Evolutionary conservation across 2,797 vertebrate genomes (phyloP).

Genomic region (Eulemur albifrons): DNA sequence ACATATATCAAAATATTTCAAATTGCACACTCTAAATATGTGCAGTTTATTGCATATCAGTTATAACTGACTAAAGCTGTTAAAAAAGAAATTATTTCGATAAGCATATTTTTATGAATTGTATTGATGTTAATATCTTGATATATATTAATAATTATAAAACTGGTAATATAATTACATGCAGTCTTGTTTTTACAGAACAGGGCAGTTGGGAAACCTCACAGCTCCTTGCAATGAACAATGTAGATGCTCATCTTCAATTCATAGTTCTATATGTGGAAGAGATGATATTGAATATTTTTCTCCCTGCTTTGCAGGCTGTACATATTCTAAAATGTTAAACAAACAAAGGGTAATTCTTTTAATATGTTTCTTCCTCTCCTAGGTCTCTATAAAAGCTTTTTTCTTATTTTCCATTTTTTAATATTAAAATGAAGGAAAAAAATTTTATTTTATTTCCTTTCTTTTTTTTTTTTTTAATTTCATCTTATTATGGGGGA

Average conservation of each 20-base stretch:
- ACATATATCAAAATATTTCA: not conserved
- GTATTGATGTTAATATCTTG: not conserved
- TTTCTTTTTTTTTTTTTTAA: too few species aligned
- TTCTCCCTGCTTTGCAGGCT: slow-evolving; percentile 76
- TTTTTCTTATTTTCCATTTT: not conserved
- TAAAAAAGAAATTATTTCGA: not conserved
- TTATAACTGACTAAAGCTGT: not conserved
- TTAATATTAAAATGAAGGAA: not conserved
- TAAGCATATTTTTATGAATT: not conserved
- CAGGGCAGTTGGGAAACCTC: slow-evolving; percentile 54
- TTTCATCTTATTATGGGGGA: too few species aligned
- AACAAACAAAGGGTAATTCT: not conserved
- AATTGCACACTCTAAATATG: not conserved
- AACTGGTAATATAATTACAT: not conserved
- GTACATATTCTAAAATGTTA: not conserved
- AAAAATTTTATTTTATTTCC: not conserved
- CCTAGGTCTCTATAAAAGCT: not conserved
- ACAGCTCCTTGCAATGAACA: slow-evolving; percentile 60
- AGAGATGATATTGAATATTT: slow-evolving; percentile 67
- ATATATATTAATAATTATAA: not conserved
- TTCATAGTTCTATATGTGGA: slow-evolving; percentile 61
- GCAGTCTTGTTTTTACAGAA: slow-evolving; percentile 37
- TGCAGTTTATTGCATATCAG: not conserved
- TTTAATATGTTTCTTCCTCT: not conserved
- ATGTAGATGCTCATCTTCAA: slow-evolving; percentile 31